These are phyloP conservation scores for Cinclus cinclus DNA, from an alignment of 2,113 vertebrate genomes.

Conservation along the genomic window DNA sequence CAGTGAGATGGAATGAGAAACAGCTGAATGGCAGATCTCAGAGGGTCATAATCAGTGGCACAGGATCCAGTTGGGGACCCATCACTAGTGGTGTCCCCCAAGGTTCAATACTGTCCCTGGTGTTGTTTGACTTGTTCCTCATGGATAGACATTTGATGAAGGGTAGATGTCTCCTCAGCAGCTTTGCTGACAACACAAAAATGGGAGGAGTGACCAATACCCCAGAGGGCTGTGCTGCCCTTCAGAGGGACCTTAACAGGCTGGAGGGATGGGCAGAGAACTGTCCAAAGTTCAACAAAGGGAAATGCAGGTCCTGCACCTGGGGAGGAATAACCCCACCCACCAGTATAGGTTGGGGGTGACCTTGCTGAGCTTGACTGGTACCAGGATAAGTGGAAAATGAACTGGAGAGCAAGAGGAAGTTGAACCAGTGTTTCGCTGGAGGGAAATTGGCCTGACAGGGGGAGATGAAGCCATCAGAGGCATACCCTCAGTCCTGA, in stretches of 20 bases:
- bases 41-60: neutral
- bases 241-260: neutral
- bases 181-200: neutral
- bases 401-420: neutral
- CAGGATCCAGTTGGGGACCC: accelerated
- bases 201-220: accelerated
- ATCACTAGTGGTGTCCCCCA: neutral
- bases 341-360: neutral
- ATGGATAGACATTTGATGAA: neutral
- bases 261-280: neutral
- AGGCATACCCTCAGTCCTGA: neutral
- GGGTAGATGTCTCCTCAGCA: neutral
- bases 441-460: neutral
- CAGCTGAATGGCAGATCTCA: neutral
- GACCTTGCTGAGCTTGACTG: neutral
- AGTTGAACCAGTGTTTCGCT: neutral
- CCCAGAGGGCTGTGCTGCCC: neutral
- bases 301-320: neutral
- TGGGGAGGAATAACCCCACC: neutral
- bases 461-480: neutral
- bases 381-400: neutral
- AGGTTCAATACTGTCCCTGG: neutral
- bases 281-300: neutral
- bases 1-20: neutral
- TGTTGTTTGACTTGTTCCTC: neutral